These are phyloP conservation scores for Erannis defoliaria DNA, from an alignment of 2,888 invertebrate genomes.

Conservation along the genomic window DNA sequence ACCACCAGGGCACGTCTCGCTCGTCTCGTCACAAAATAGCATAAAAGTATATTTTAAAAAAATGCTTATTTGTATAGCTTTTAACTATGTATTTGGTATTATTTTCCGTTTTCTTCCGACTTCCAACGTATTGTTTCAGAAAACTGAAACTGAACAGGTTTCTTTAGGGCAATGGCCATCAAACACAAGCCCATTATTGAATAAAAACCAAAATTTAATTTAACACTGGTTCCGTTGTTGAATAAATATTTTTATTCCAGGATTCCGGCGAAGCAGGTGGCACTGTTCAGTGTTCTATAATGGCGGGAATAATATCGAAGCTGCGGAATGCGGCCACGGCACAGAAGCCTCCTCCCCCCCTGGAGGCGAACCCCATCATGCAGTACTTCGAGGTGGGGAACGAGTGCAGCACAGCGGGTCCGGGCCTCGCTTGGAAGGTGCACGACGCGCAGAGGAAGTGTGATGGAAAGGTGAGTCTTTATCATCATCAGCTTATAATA, in stretches of 20 bases:
- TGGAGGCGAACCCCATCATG: slow-evolving; percentile 93
- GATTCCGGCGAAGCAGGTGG: not conserved
- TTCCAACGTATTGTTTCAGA: too few species aligned
- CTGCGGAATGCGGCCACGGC: slow-evolving; percentile 45
- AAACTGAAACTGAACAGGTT: too few species aligned
- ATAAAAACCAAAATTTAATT: too few species aligned
- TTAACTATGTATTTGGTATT: too few species aligned
- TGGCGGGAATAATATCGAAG: slow-evolving; percentile 70
- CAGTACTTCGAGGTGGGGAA: slow-evolving; percentile 95
- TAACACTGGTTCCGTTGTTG: not conserved
- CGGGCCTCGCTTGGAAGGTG: slow-evolving; percentile 96
- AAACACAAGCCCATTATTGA: too few species aligned
- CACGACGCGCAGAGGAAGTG: slow-evolving; percentile 95
- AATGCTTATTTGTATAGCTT: too few species aligned
- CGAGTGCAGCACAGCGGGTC: slow-evolving; percentile 93
- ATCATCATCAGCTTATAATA: too few species aligned
- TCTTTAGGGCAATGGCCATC: too few species aligned
- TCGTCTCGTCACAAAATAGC: too few species aligned
- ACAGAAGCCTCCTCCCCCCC: slow-evolving; percentile 53
- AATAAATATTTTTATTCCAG: slow-evolving; percentile 7
- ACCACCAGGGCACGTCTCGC: too few species aligned
- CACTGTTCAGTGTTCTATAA: slow-evolving; percentile 39
- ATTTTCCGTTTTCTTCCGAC: too few species aligned
- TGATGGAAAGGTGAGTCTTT: slow-evolving; percentile 93
- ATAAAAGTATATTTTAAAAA: too few species aligned